Base-by-base conservation (phyloP, 2,888 invertebrate genomes). In the Oxytorus armatus region DNA sequence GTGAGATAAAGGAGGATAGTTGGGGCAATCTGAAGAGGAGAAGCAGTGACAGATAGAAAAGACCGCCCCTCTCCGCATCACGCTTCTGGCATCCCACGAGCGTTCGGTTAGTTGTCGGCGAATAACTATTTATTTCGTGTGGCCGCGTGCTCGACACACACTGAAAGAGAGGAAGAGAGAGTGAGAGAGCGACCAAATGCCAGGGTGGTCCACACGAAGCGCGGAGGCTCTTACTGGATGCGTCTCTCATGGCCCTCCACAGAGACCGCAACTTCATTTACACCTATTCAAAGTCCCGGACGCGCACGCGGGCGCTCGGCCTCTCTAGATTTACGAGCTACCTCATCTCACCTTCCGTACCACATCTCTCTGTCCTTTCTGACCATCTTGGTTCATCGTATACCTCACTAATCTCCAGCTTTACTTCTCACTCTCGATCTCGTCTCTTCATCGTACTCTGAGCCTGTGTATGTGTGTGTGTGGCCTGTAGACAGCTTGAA, bases 191-290 rank as follows among this genome's bases (percentile, higher is more conserved):
- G 39, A 77, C 63, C 86, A 84, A 87, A 85, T 85, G 76, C 79
- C 86, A 83, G 88, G 88, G 89, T 89, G 89, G 89, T 89, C 89
- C 83, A 66, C 18, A 39, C 63, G 61, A 66, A 49, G 83, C 76
- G 75, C 84, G 84, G 49, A 47, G 53, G 73, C 29, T 66, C 57
- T 66, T 29, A 55, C 61, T 44, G 49, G 47, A 23, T 55, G 23
- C 39, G 42, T 29, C 49, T 69, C 72, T 65, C 10, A 16, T 65
- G 59, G 33, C 57, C 16, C 61, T 70, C 59, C 70, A 61, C 82
- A 75, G 82, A 79, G 87, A 87, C 88, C 89, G 88, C 89, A 90
- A 90, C 89, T 90, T 91, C 90, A 90, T 91, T 91, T 91, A 89
- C 91, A 91, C 91, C 90, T 91, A 90, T 91, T 90, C 90, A 89